Conservation (phyloP, 2,888 invertebrate genomes). For the Phrixothrix hirtus region DNA sequence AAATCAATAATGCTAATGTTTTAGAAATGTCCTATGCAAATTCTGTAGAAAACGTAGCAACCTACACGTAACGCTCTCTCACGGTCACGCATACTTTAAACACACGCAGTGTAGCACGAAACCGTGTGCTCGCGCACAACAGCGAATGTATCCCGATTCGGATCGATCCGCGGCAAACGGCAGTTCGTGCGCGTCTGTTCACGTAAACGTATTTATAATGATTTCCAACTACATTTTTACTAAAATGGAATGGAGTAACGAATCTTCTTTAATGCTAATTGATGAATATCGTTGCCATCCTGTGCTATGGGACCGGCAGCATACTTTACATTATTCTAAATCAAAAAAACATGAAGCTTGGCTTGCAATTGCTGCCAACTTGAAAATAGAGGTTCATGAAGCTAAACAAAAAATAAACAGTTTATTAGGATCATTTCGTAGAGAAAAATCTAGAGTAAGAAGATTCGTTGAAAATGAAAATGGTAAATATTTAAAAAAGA, state of each 20-base stretch:
- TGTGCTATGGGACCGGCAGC: conserved; percentile 25
- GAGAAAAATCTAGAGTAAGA: conserved; percentile 24
- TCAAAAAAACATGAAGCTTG: conserved; percentile 24
- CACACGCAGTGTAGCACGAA: too few relatives aligned
- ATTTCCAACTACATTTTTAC: too few relatives aligned
- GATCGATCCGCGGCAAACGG: too few relatives aligned
- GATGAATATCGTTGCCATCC: conserved; percentile 21
- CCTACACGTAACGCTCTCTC: too few relatives aligned
- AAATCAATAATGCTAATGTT: too few relatives aligned
- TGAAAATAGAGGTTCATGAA: conserved; percentile 12
- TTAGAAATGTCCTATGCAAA: too few relatives aligned
- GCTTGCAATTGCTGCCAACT: conserved; percentile 14
- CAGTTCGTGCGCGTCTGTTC: too few relatives aligned
- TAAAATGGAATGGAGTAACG: conserved; percentile 27
- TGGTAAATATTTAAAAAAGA: background rate
- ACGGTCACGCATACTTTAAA: too few relatives aligned
- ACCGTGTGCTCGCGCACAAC: too few relatives aligned
- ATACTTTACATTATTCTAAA: conserved; percentile 18
- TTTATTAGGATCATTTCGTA: conserved; percentile 29
- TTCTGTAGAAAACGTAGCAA: too few relatives aligned
- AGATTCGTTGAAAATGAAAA: background rate
- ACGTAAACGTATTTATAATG: too few relatives aligned
- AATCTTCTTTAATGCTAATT: conserved; percentile 13
- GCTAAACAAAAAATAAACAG: conserved; percentile 28
- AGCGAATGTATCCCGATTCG: too few relatives aligned